phyloP scores from a whole-genome alignment of 2,797 vertebrate genomes.

The Todus mexicanus region DNA sequence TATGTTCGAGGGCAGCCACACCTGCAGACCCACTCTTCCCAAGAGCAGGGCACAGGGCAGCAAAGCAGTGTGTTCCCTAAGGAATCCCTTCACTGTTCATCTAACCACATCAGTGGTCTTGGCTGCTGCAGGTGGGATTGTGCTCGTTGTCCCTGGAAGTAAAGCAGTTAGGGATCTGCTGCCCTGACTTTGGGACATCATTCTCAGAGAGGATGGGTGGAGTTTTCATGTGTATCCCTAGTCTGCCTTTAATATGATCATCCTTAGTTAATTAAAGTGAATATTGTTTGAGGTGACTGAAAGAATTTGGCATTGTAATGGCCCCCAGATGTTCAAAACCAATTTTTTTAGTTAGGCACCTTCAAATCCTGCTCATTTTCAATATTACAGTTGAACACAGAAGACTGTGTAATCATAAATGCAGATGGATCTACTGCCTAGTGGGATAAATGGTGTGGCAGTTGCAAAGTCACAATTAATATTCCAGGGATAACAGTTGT shows the following conservation, averaged over 20 bases:
- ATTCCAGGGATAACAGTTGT: conserved; percentile 15
- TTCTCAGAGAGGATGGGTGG: neutral
- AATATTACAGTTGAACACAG: neutral
- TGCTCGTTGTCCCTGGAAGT: neutral
- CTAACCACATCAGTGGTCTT: neutral
- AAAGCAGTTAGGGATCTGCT: neutral
- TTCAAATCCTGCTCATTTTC: neutral
- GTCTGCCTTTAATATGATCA: neutral
- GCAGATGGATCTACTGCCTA: neutral
- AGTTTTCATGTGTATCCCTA: neutral
- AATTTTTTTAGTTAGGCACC: neutral
- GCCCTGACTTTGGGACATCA: neutral
- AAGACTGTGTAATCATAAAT: neutral
- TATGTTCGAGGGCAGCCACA: neutral
- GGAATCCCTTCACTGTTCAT: neutral
- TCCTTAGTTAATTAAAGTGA: neutral
- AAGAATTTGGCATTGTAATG: neutral
- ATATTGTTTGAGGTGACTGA: neutral
- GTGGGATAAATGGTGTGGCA: neutral
- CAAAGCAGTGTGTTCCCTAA: neutral
- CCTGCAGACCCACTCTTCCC: neutral
- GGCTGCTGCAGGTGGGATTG: neutral
- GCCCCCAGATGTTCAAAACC: neutral
- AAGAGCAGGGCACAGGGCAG: neutral
- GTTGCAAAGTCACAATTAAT: conserved; percentile 41